A percentile compares a stretch with the other conserved stretches of the same genome.
Evolutionary conservation across 2,888 invertebrate genomes (phyloP).

Genomic region (Agonopterix heracliana): DNA sequence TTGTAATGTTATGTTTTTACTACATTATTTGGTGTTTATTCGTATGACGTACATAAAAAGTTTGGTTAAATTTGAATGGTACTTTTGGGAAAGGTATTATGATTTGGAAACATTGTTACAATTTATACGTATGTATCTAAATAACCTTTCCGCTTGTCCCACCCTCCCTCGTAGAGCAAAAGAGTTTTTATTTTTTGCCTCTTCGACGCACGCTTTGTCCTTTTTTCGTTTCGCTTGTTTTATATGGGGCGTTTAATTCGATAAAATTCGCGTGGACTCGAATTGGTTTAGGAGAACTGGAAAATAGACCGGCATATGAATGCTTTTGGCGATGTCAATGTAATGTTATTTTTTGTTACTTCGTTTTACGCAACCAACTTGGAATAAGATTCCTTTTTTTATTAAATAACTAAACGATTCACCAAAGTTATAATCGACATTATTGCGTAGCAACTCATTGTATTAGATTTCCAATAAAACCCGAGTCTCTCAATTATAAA

Average conservation of each 20-base stretch:
- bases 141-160: constrained; percentile 9
- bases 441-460: not conserved
- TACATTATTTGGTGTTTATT: too few relatives aligned
- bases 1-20: too few relatives aligned
- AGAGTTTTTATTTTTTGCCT: constrained; percentile 45
- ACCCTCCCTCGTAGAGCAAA: constrained; percentile 26
- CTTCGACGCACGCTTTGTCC: constrained; percentile 47
- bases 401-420: not conserved
- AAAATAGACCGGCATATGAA: constrained; percentile 39
- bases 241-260: constrained; percentile 65
- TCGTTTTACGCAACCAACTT: not conserved
- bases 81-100: too few relatives aligned
- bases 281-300: constrained; percentile 50
- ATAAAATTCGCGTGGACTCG: constrained; percentile 57
- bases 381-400: not conserved
- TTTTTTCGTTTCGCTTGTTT: constrained; percentile 61
- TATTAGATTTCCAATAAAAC: not conserved
- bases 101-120: too few relatives aligned
- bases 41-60: too few relatives aligned
- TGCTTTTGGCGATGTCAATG: constrained; percentile 18
- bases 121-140: too few relatives aligned
- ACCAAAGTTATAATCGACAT: not conserved
- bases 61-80: too few relatives aligned
- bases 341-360: not conserved
- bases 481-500: not conserved